Evolutionary conservation across 2,113 vertebrate genomes (phyloP).

Genomic region (Talpa occidentalis): DNA sequence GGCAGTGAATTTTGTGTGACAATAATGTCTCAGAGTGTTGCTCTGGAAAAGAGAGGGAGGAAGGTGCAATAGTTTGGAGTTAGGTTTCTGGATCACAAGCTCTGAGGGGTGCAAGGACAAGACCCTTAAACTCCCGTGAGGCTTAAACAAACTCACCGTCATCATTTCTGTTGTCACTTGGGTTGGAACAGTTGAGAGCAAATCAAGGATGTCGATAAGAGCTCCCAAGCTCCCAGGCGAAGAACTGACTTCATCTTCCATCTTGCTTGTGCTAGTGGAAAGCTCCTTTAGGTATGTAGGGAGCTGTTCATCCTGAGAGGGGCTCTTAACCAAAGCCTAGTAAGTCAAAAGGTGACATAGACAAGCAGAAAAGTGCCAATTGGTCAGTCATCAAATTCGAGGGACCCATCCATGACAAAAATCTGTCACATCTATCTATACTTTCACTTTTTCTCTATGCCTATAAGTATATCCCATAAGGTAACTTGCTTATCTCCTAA

Average conservation of each 20-base stretch:
- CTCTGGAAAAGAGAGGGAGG: neutral
- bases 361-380: neutral
- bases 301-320: conserved; percentile 61
- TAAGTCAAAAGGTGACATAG: conserved; percentile 63
- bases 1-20: too few species aligned
- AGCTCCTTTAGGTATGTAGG: conserved; percentile 75
- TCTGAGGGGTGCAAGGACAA: neutral
- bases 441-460: neutral
- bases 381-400: neutral
- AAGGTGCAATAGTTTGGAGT: neutral
- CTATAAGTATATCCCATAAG: neutral
- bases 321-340: conserved; percentile 83
- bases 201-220: conserved; percentile 78
- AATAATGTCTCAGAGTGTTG: neutral
- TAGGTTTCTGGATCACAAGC: neutral
- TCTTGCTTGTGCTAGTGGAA: accelerated
- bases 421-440: neutral
- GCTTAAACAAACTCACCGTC: conserved; percentile 75
- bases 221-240: conserved; percentile 80
- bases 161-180: conserved; percentile 67
- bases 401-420: neutral
- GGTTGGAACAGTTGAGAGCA: conserved; percentile 79
- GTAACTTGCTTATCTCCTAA: neutral
- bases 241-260: neutral
- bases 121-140: neutral